Base-by-base conservation (phyloP, 2,888 invertebrate genomes). In the Aphelenchoides bicaudatus region DNA sequence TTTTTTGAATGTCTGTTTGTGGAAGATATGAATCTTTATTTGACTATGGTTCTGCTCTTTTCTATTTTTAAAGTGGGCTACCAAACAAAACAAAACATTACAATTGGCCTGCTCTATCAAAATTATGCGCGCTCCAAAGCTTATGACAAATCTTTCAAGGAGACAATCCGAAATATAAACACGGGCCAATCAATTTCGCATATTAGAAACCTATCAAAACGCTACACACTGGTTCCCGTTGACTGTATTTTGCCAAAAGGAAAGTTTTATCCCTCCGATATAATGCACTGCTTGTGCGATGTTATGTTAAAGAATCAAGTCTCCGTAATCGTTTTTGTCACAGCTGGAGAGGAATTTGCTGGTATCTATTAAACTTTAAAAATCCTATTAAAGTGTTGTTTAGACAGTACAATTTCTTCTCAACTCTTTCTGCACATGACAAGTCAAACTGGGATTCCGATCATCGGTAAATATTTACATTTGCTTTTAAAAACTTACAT, bases 401-500 rank as follows among this genome's bases (percentile, higher is more conserved):
- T 71, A 25, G 67, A 69, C 19, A 61, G 67, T 1, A 74, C 76
- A 0, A 62, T 73, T 3, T 71, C 73, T 1, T 70, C 70, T 16
- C 72, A 74, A 47, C 73, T 74, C 52, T 74, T 74, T 47, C 61
- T 74, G 16, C 63, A 68, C 37, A 59, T 72, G 62, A 63, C 66
- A 3, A 59, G 66, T 5, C 66, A 62, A 19, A 71, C 71, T 2
- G 92, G 91, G 68, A 91, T 93, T 79, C 93, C 93, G 72, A 91
- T 93, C 53, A 90, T 93, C 72, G n/a, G n/a, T n/a, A n/a, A n/a
- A n/a, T n/a, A n/a, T n/a, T n/a, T n/a, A n/a, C n/a, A n/a, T n/a
- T n/a, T n/a, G n/a, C n/a, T n/a, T n/a, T n/a, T n/a, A n/a, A n/a
- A n/a, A n/a, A n/a, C n/a, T n/a, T n/a, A n/a, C n/a, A n/a, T n/a